A percentile compares a stretch with the other conserved stretches of the same genome.
phyloP scores from a whole-genome alignment of 1,140 invertebrate species.

The Zaprionus africanus region DNA sequence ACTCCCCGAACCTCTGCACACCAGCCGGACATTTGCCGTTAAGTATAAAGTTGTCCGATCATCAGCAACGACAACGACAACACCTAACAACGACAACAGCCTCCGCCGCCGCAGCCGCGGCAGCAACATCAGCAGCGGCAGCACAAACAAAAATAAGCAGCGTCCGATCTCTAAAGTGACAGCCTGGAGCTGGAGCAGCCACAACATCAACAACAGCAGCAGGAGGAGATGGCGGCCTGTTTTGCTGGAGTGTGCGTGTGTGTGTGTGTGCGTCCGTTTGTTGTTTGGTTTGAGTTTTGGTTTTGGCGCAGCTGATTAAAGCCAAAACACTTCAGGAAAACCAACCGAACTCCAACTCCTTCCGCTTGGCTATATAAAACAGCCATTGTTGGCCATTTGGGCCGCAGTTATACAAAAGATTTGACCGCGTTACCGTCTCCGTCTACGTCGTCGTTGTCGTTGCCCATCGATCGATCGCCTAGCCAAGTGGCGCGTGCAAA shows the following conservation, averaged over 20 bases:
- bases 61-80: conserved; percentile 20
- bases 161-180: conserved; percentile 10
- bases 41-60: conserved; percentile 21
- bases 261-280: conserved; percentile 37
- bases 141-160: conserved; percentile 35
- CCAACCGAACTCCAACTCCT: conserved; percentile 57
- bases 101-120: not conserved
- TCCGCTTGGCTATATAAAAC: conserved; percentile 79
- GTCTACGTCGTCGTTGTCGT: conserved; percentile 18
- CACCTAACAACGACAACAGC: conserved; percentile 20
- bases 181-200: conserved; percentile 12
- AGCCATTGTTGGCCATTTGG: conserved; percentile 68
- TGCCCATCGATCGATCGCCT: conserved; percentile 16
- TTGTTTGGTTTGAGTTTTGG: conserved; percentile 53
- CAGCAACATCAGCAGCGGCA: not conserved
- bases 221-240: conserved; percentile 30
- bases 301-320: conserved; percentile 53
- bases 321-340: conserved; percentile 72
- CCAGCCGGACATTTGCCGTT: conserved; percentile 4
- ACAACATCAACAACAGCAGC: not conserved
- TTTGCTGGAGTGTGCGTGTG: conserved; percentile 7
- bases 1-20: not conserved
- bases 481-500: conserved; percentile 20
- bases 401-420: conserved; percentile 65
- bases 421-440: conserved; percentile 69